Evolutionary conservation across 1,140 invertebrate genomes (phyloP).

Genomic region (Drosophila tani): DNA sequence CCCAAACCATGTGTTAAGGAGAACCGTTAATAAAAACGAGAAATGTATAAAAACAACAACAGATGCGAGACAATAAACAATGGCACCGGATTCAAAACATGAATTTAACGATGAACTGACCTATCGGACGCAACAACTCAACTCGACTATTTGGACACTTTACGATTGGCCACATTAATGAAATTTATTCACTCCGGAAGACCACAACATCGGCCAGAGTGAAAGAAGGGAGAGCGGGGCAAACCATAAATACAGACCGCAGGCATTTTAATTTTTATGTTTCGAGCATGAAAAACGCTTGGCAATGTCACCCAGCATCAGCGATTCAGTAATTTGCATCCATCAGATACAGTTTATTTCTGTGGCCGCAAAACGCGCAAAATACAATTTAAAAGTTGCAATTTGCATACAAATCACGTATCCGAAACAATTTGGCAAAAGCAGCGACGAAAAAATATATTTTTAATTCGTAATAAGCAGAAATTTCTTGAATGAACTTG

Average conservation of each 20-base stretch:
- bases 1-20: conserved; percentile 24
- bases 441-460: conserved; percentile 29
- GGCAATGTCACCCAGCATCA: conserved; percentile 51
- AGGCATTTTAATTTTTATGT: conserved; percentile 68
- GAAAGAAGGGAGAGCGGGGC: background rate
- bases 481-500: conserved; percentile 69
- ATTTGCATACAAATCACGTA: conserved; percentile 74
- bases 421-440: conserved; percentile 55
- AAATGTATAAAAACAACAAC: conserved; percentile 8
- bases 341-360: conserved; percentile 66
- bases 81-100: conserved; percentile 37
- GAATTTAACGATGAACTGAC: conserved; percentile 43
- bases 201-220: conserved; percentile 35
- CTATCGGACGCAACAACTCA: conserved; percentile 7
- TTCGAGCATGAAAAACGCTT: conserved; percentile 57
- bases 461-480: conserved; percentile 42
- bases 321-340: conserved; percentile 55
- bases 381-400: conserved; percentile 39
- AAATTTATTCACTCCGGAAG: conserved; percentile 69
- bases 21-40: conserved; percentile 20
- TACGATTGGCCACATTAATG: conserved; percentile 72
- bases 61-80: conserved; percentile 31
- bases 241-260: conserved; percentile 62
- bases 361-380: conserved; percentile 23
- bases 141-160: conserved; percentile 49